Evolutionary conservation across 1,140 invertebrate genomes (phyloP), one percentile per base, ranked within the genome.

Genomic region (Meloidogyne hapla): DNA sequence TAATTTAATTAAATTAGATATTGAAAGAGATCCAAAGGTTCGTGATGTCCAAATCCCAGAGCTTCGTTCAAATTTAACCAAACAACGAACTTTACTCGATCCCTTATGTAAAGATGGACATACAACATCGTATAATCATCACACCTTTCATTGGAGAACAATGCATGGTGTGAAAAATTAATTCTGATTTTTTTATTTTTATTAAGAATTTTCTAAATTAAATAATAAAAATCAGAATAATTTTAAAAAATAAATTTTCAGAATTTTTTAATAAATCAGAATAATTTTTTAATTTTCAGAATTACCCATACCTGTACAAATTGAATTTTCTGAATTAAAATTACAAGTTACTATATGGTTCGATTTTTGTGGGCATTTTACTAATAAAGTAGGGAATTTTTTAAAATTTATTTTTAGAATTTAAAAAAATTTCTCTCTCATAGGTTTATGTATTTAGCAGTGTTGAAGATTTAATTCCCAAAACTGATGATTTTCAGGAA

Each of bases 331-430:
- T 38, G 81, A 84, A 21, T 63, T 75, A 26, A 73, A 79, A 28
- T 73, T 87, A 40, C 69, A 64, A n/a, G 84, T 86, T 3, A 86
- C 84, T 6, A 75, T 86, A 62, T 86, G 84, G 84, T 87, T 87
- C 69, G 80, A 86, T 69, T 86, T 86, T 38, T 87, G 85, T 64
- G 84, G 84, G 21, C 84, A 87, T 77, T 86, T 86, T 69, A 87
- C 85, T 0, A 86, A 86, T 75, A 87, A 84, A 42, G 71, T 33
- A 63, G 25, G 38, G 0, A 3, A 69, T 15, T 70, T 18, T 13
- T 70, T 1, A 71, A 33, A 56, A 56, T 56, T 56, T n/a, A n/a
- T n/a, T n/a, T 6, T n/a, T 4, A n/a, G 18, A 56, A 56, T 56
- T 56, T 56, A 56, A 48, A 5, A 42, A 42, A 42, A 42, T 5